Percentiles rank a stretch among this genome's conserved stretches.
Evolutionary conservation across 2,888 invertebrate genomes (phyloP).

Genomic region (Germaria angustata): DNA sequence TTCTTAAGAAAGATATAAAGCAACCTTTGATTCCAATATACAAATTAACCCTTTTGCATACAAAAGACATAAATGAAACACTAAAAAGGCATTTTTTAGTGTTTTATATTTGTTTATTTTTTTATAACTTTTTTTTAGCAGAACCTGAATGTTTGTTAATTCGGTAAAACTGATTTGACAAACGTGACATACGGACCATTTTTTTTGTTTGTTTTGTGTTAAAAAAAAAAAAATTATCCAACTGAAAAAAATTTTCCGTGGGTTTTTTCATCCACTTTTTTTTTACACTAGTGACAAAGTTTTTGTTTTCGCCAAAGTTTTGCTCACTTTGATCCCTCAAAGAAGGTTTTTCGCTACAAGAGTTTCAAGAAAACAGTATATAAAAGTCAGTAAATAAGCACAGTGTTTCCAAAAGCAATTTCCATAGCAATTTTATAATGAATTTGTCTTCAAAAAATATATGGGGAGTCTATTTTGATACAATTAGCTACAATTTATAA

Average conservation of each 20-base stretch:
- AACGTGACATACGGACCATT: conserved; percentile 60
- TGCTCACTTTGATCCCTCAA: conserved; percentile 42
- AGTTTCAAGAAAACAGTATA: neutral
- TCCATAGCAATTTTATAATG: no score
- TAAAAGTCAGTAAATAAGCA: neutral
- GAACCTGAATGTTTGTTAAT: conserved; percentile 45
- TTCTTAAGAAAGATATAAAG: neutral
- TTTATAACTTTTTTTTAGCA: neutral
- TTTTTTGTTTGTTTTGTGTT: neutral
- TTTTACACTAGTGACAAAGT: neutral
- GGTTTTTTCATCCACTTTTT: neutral
- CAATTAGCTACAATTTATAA: no score
- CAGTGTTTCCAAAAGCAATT: conserved; percentile 17
- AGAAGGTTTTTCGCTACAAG: conserved; percentile 21
- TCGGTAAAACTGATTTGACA: conserved; percentile 63
- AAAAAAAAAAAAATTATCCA: no score
- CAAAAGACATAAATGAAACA: neutral
- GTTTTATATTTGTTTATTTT: no score
- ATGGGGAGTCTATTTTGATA: no score
- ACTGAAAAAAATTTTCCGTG: conserved; percentile 29
- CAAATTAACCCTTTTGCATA: conserved; percentile 28
- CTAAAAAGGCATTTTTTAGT: neutral
- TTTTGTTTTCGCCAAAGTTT: conserved; percentile 33
- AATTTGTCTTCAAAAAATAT: no score
- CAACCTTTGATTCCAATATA: neutral